Conservation (phyloP, 2,113 vertebrate species). For the Puffinus mauretanicus region DNA sequence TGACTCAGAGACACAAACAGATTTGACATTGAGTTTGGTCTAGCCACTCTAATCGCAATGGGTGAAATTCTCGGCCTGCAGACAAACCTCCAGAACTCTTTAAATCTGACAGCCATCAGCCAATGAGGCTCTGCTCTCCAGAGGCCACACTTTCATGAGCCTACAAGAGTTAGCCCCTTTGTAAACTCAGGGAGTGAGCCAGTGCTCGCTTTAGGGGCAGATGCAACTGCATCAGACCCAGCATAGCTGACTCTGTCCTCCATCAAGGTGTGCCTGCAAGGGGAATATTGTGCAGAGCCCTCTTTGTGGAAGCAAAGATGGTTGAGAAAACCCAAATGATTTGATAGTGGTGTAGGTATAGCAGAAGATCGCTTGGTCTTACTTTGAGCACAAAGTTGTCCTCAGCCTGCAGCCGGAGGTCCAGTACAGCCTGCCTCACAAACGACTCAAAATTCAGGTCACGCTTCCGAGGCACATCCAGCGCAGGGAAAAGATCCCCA, state of each 20-base stretch:
- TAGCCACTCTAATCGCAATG: fast-evolving
- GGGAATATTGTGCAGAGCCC: background rate
- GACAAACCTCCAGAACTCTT: background rate
- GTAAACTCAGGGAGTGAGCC: background rate
- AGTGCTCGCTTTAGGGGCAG: background rate
- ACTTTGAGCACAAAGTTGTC: constrained; percentile 97
- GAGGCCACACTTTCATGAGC: fast-evolving
- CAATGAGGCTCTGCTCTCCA: background rate
- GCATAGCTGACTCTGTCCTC: background rate
- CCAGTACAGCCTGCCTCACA: constrained; percentile 85
- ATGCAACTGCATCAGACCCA: background rate
- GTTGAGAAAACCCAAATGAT: background rate
- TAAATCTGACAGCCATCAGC: background rate
- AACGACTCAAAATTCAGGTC: constrained; percentile 83
- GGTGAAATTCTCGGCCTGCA: background rate
- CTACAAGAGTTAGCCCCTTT: background rate
- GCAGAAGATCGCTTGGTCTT: background rate
- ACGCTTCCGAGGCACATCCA: constrained; percentile 88
- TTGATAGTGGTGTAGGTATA: background rate
- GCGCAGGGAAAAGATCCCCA: constrained; percentile 88
- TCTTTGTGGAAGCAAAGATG: background rate
- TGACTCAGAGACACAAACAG: background rate
- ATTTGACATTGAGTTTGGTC: background rate
- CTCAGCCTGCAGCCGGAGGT: constrained; percentile 88
- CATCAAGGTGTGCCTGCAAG: background rate